These are phyloP conservation scores for Poeciliopsis paucimaculata DNA, from an alignment of 2,797 vertebrate genomes.

Conservation along the genomic window DNA sequence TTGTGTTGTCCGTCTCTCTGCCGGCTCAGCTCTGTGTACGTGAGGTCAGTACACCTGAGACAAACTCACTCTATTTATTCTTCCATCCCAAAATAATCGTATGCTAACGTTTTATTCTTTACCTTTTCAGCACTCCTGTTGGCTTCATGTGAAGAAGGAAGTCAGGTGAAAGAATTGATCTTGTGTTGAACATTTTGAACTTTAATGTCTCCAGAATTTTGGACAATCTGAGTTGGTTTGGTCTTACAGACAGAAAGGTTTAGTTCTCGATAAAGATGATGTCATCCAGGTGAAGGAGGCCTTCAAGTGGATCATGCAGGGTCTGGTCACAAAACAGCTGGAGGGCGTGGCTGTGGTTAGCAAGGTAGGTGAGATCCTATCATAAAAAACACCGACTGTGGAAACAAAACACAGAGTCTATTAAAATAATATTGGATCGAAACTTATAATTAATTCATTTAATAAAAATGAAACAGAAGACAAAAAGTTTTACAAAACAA, in stretches of 20 bases:
- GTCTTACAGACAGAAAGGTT: slow-evolving; percentile 73
- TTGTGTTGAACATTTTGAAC: not conserved
- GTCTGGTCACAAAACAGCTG: slow-evolving; percentile 84
- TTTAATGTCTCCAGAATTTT: not conserved
- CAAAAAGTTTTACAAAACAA: not conserved
- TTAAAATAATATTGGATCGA: not conserved
- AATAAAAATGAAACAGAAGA: not conserved
- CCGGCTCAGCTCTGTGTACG: slow-evolving; percentile 94
- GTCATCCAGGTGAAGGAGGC: slow-evolving; percentile 93
- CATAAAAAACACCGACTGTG: not conserved
- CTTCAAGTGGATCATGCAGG: slow-evolving; percentile 90
- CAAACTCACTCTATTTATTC: not conserved
- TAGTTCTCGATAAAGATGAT: slow-evolving; percentile 85
- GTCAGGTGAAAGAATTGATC: slow-evolving; percentile 58
- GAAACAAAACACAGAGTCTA: not conserved
- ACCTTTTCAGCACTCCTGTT: slow-evolving; percentile 76
- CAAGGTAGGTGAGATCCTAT: slow-evolving; percentile 78
- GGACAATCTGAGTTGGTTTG: not conserved
- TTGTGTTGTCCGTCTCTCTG: slow-evolving; percentile 92
- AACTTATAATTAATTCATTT: not conserved
- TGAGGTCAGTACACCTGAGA: slow-evolving; percentile 82
- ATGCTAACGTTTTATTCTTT: not conserved
- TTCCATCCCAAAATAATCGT: not conserved
- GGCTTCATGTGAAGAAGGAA: slow-evolving; percentile 81
- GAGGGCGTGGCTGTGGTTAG: slow-evolving; percentile 84